A percentile compares a stretch with the other conserved stretches of the same genome.
Conservation (phyloP, 2,797 vertebrate genomes). For the Pangasius sanitwongsei region DNA sequence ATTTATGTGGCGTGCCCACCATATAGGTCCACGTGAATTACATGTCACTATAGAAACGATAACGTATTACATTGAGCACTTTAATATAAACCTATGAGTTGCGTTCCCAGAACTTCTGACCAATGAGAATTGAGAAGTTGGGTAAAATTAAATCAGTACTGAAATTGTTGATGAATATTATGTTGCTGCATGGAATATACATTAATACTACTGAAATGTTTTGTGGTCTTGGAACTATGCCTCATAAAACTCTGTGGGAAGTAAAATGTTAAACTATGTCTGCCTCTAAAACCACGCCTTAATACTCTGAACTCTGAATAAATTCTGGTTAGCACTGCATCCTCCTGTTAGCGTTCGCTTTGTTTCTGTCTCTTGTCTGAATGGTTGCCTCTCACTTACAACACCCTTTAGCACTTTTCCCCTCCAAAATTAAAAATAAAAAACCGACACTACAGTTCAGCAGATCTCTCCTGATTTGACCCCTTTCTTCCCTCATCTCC, state of each 20-base stretch:
- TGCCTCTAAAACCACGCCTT: not conserved
- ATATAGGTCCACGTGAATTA: not conserved
- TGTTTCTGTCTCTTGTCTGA: not conserved
- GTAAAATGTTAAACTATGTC: not conserved
- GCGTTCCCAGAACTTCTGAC: not conserved
- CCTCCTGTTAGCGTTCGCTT: not conserved
- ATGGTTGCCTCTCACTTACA: not conserved
- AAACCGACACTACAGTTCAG: conserved; percentile 6
- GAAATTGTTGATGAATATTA: not conserved
- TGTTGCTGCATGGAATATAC: not conserved
- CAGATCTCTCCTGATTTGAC: conserved; percentile 24
- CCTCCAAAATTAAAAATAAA: not conserved
- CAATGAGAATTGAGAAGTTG: not conserved
- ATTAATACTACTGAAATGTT: not conserved
- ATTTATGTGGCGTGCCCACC: not conserved
- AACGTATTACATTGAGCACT: not conserved
- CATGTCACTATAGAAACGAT: not conserved
- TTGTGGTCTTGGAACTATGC: not conserved
- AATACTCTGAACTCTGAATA: not conserved
- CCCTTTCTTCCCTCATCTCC: conserved; percentile 7
- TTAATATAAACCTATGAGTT: not conserved
- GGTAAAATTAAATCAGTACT: not conserved
- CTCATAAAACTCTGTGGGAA: not conserved
- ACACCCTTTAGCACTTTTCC: not conserved
- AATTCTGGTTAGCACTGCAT: not conserved